phyloP scores from a whole-genome alignment of 2,888 invertebrate species.

The Agrochola litura region DNA sequence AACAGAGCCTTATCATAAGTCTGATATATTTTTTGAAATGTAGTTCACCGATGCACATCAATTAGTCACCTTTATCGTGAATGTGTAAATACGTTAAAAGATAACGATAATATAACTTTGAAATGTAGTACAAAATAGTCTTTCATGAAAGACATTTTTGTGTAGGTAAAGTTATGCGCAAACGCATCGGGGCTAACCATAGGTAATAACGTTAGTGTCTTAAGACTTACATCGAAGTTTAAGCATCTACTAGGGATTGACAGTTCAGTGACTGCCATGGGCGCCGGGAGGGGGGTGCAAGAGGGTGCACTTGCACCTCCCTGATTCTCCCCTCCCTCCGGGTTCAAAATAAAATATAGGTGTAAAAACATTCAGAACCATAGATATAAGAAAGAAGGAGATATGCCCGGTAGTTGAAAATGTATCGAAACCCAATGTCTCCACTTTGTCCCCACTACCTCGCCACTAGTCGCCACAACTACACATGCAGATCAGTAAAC shows the following conservation, averaged over 20 bases:
- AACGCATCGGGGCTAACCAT: background rate
- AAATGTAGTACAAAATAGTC: background rate
- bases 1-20: constrained; percentile 7
- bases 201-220: background rate
- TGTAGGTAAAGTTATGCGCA: constrained; percentile 1
- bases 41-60: constrained; percentile 12
- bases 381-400: too few species aligned
- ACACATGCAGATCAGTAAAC: too few species aligned
- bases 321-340: too few species aligned
- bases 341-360: too few species aligned
- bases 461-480: too few species aligned
- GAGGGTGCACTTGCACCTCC: too few species aligned
- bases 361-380: too few species aligned
- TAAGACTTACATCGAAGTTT: background rate
- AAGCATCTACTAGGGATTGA: background rate
- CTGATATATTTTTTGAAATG: constrained; percentile 12
- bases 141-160: background rate
- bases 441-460: too few species aligned
- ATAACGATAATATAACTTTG: constrained; percentile 16
- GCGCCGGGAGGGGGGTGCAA: too few species aligned
- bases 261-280: background rate
- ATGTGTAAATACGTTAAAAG: constrained; percentile 21
- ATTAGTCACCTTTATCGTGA: constrained; percentile 15
- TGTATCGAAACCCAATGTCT: too few species aligned
- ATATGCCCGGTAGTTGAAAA: too few species aligned